Evolutionary conservation across 2,113 vertebrate genomes (phyloP), one percentile per base, ranked within the genome.

Genomic region (Grus americana): DNA sequence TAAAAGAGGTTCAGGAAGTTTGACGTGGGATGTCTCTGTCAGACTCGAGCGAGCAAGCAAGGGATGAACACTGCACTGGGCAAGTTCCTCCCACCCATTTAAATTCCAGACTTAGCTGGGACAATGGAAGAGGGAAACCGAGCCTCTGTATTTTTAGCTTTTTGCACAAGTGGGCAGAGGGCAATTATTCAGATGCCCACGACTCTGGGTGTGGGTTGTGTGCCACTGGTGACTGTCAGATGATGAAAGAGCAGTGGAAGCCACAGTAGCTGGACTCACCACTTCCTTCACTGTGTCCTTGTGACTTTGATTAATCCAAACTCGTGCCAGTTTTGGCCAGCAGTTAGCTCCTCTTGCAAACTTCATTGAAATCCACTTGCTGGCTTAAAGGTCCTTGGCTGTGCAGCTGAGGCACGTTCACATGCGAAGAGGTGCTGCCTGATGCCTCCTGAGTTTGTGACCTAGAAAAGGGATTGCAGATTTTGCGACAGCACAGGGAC

Each of bases 251-350:
- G 66, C 5, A 17, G 66, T 82, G 50, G 32, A 38, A 93, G 62
- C 44, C 27, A 20, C 50, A 47, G 44, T 7, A n/a, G 52, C 79
- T 78, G 57, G 23, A 22, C 47, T 90, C 2, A 3, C 40, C 47
- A 7, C 59, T 89, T 89, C 17, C 57, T 63, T 40, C 6, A 1
- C 22, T 34, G 46, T 6, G 15, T 46, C 27, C 90, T 79, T 7
- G 59, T 95, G 92, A 93, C 88, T 94, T 71, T 86, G 75, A 90
- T 82, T 90, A 90, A 88, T 83, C 57, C 72, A 30, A 38, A 14
- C 59, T 38, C 2, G 2, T 62, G 88, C 42, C 36, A 36, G 27
- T 46, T 81, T 34, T 81, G 66, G 81, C 58, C 34, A 24, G 27
- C 0, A 1, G 20, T 6, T 34, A 59, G 73, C 58, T 74, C 73